Conservation (phyloP, 35 echinoderm and acorn worm genomes). For the Stichopus chloronotus region DNA sequence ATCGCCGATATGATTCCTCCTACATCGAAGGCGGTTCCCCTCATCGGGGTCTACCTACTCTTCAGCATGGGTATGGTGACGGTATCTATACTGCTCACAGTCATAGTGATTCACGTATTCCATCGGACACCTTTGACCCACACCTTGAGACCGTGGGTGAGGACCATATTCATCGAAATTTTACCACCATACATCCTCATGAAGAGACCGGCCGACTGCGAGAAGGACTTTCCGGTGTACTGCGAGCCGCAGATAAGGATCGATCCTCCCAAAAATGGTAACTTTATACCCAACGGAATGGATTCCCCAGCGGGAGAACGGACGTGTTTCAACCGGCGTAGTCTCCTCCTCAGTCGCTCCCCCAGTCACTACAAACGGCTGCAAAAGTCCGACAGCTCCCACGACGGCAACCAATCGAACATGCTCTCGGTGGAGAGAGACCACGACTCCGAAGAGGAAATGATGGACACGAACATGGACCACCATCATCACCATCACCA, state of each 20-base stretch:
- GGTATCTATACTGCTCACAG: slow-evolving; percentile 84
- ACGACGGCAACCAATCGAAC: slow-evolving; percentile 39
- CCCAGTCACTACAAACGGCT: slow-evolving; percentile 55
- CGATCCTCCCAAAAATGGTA: slow-evolving; percentile 49
- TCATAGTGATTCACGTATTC: slow-evolving; percentile 92
- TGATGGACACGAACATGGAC: slow-evolving; percentile 66
- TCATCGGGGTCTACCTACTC: slow-evolving; percentile 92
- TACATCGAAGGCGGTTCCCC: slow-evolving; percentile 82
- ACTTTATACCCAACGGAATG: slow-evolving; percentile 29
- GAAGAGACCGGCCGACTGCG: slow-evolving; percentile 75
- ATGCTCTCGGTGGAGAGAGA: slow-evolving; percentile 53
- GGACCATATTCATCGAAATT: slow-evolving; percentile 79
- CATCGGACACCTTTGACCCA: slow-evolving; percentile 86
- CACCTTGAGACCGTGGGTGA: slow-evolving; percentile 86
- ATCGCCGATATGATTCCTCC: slow-evolving; percentile 92
- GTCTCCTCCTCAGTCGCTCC: slow-evolving; percentile 58
- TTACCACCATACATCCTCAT: slow-evolving; percentile 80
- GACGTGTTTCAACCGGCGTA: slow-evolving; percentile 73
- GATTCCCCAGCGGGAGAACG: slow-evolving; percentile 72
- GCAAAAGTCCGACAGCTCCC: slow-evolving; percentile 27
- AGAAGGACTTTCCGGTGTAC: slow-evolving; percentile 39
- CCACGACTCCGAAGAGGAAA: slow-evolving; percentile 75
- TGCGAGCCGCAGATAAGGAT: slow-evolving; percentile 28
- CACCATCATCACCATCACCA: slow-evolving; percentile 32
- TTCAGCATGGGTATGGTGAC: slow-evolving; percentile 97